Percentiles rank a stretch among this genome's conserved stretches.
Evolutionary conservation across 2,888 invertebrate genomes (phyloP).

Genomic region (Hydropsyche betteni): DNA sequence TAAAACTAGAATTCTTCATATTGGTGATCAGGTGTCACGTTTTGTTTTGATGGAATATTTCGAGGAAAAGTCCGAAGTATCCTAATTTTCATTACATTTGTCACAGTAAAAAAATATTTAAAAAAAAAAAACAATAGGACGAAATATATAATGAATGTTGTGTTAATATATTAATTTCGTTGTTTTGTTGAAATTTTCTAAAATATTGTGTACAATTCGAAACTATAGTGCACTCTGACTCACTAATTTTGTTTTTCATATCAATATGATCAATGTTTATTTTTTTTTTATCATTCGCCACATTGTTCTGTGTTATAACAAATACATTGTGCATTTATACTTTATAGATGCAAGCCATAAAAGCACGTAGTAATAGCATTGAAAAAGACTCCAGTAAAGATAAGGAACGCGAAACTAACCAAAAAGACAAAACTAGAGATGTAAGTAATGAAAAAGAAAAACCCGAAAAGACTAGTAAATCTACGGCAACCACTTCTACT

Average conservation of each 20-base stretch:
- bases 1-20: no score
- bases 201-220: not conserved
- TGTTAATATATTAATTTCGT: not conserved
- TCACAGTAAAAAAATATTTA: no score
- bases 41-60: no score
- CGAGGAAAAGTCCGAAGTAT: no score
- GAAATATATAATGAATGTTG: no score
- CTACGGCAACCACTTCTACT: no score
- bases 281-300: constrained; percentile 30
- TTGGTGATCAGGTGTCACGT: no score
- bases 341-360: constrained; percentile 67
- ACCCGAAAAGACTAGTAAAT: constrained; percentile 52
- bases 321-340: constrained; percentile 32
- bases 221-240: constrained; percentile 12
- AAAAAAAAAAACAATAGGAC: no score
- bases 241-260: constrained; percentile 17
- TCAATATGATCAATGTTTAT: constrained; percentile 36
- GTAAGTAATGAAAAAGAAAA: constrained; percentile 64
- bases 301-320: constrained; percentile 22
- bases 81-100: no score
- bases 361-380: constrained; percentile 64
- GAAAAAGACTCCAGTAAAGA: constrained; percentile 66
- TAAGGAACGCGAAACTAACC: constrained; percentile 59
- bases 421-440: constrained; percentile 60
- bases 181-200: not conserved